phyloP scores from a whole-genome alignment of 2,888 invertebrate genomes.

The Drosophila suboccidentalis region DNA sequence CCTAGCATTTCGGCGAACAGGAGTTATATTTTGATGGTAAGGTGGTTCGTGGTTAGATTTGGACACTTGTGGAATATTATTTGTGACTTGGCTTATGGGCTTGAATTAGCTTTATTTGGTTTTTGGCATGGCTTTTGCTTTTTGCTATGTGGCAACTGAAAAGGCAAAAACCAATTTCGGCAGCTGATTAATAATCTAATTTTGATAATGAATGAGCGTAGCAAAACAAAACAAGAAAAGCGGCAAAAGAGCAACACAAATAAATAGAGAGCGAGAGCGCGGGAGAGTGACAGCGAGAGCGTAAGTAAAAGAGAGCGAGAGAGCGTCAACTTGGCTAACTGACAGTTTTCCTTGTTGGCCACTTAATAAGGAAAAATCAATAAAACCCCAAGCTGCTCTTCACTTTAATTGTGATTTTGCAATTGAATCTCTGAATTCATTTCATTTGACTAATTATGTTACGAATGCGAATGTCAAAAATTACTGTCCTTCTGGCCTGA shows the following conservation, averaged over 20 bases:
- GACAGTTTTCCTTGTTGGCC: constrained; percentile 59
- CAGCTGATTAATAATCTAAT: constrained; percentile 37
- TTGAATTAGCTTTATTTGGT: constrained; percentile 10
- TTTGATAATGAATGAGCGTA: constrained; percentile 43
- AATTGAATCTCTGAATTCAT: neutral
- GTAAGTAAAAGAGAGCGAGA: constrained; percentile 1
- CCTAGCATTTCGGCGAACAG: constrained; percentile 74
- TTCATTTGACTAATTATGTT: neutral
- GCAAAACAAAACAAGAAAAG: constrained; percentile 66
- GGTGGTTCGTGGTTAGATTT: constrained; percentile 35
- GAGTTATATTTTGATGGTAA: constrained; percentile 35
- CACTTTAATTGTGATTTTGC: constrained; percentile 16
- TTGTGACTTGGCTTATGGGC: constrained; percentile 23
- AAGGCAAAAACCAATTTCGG: constrained; percentile 26
- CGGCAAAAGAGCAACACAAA: constrained; percentile 20
- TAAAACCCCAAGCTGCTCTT: constrained; percentile 51
- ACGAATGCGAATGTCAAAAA: neutral
- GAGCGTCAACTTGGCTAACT: constrained; percentile 20
- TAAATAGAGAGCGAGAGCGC: constrained; percentile 12
- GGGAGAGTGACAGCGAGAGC: constrained; percentile 16
- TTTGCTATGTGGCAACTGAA: constrained; percentile 42
- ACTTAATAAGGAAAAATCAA: constrained; percentile 74
- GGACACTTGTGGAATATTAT: constrained; percentile 42
- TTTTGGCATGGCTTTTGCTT: constrained; percentile 30
- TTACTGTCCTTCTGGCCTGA: too few relatives aligned